Evolutionary conservation across 1,140 invertebrate genomes (phyloP).

Genomic region (Pseudobourletiella spinata): DNA sequence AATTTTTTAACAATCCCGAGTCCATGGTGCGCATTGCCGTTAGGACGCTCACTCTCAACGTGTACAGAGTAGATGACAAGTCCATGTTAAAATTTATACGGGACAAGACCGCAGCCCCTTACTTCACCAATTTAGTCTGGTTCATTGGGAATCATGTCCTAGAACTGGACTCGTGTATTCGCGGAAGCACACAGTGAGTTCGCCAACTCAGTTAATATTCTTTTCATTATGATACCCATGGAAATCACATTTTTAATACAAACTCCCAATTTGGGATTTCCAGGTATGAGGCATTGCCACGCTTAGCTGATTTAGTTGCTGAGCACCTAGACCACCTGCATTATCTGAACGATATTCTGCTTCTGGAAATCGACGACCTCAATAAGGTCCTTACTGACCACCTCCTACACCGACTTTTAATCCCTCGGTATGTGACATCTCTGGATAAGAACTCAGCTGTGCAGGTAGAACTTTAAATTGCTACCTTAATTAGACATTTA

Average conservation of each 20-base stretch:
- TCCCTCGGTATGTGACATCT: slow-evolving; percentile 91
- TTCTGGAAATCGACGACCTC: slow-evolving; percentile 80
- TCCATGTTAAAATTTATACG: slow-evolving; percentile 93
- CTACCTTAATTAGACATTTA: neutral
- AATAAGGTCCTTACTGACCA: slow-evolving; percentile 95
- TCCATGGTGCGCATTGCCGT: slow-evolving; percentile 99
- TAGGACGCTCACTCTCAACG: slow-evolving; percentile 91
- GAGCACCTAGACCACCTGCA: slow-evolving; percentile 97
- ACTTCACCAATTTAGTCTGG: slow-evolving; percentile 98
- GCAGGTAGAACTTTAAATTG: neutral
- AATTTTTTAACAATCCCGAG: slow-evolving; percentile 98
- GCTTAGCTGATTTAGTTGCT: slow-evolving; percentile 87
- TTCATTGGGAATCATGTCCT: slow-evolving; percentile 97
- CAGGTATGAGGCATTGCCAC: slow-evolving; percentile 75
- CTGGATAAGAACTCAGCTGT: slow-evolving; percentile 42
- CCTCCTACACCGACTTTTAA: slow-evolving; percentile 81
- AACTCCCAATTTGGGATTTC: no score
- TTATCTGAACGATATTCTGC: slow-evolving; percentile 94
- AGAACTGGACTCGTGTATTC: slow-evolving; percentile 88
- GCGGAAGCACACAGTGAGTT: slow-evolving; percentile 86
- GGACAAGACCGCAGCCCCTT: slow-evolving; percentile 89
- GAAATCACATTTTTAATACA: no score
- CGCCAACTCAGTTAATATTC: neutral
- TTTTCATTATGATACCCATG: no score
- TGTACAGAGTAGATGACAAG: slow-evolving; percentile 88